phyloP scores from a whole-genome alignment of 2,888 invertebrate genomes.

The Mongoloraphidia duomilia region DNA sequence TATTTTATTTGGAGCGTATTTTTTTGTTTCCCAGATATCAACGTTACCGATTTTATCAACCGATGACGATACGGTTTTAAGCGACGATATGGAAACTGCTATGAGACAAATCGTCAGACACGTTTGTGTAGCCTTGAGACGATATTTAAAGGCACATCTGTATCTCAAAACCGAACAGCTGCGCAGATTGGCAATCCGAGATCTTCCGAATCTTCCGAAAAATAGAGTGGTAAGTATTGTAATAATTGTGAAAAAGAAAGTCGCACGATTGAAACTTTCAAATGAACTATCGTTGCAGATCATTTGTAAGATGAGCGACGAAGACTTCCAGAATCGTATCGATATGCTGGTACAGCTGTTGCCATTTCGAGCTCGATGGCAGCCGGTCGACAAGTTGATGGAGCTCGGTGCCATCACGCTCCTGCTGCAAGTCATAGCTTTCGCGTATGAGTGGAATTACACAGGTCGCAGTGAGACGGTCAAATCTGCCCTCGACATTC shows the following conservation, averaged over 20 bases:
- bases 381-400: slow-evolving; percentile 76
- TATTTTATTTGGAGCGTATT: slow-evolving; percentile 2
- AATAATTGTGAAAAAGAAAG: too few relatives aligned
- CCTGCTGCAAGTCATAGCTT: slow-evolving; percentile 72
- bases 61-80: slow-evolving; percentile 45
- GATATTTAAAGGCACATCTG: slow-evolving; percentile 86
- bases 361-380: slow-evolving; percentile 68
- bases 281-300: too few relatives aligned
- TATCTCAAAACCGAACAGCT: slow-evolving; percentile 61
- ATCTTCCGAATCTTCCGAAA: slow-evolving; percentile 10
- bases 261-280: too few relatives aligned
- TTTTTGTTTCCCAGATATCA: slow-evolving; percentile 42
- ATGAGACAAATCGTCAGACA: slow-evolving; percentile 82
- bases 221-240: too few relatives aligned
- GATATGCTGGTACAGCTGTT: slow-evolving; percentile 63
- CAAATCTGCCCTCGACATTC: slow-evolving; percentile 68
- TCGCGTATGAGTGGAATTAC: slow-evolving; percentile 85
- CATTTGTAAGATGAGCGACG: slow-evolving; percentile 32
- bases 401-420: slow-evolving; percentile 71
- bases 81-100: slow-evolving; percentile 82
- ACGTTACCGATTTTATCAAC: slow-evolving; percentile 74
- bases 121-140: slow-evolving; percentile 76
- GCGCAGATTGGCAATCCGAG: slow-evolving; percentile 29
- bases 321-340: slow-evolving; percentile 76
- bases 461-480: slow-evolving; percentile 77